These are phyloP conservation scores for Temnothorax rugatulus DNA, from an alignment of 2,888 invertebrate species.

Conservation along the genomic window DNA sequence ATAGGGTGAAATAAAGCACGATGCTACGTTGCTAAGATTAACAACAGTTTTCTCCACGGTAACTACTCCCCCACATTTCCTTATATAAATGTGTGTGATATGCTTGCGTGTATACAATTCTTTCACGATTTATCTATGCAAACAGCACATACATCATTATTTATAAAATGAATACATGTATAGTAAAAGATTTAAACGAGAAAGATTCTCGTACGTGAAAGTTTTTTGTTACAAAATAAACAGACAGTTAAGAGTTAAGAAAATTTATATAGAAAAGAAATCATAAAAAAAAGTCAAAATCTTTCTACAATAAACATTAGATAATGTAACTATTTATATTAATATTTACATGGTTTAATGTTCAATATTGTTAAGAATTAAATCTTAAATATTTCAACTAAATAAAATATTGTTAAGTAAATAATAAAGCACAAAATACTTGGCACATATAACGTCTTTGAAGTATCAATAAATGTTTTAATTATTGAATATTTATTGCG, in stretches of 20 bases:
- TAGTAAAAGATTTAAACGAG: background rate
- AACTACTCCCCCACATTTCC: background rate
- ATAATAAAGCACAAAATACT: background rate
- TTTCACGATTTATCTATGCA: background rate
- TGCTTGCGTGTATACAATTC: background rate
- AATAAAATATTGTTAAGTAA: background rate
- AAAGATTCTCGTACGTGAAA: background rate
- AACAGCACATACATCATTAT: background rate
- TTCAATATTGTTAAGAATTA: background rate
- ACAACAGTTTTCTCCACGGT: slow-evolving; percentile 28
- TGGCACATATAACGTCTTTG: background rate
- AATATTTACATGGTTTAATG: background rate
- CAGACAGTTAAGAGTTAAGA: background rate
- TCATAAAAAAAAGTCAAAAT: background rate
- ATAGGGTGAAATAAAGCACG: background rate
- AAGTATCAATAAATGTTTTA: background rate
- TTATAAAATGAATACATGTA: background rate
- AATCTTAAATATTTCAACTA: background rate
- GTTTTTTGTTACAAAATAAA: background rate
- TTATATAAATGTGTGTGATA: background rate
- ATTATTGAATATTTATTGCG: background rate
- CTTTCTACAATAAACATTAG: background rate
- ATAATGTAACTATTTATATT: background rate
- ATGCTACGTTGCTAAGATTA: slow-evolving; percentile 43
- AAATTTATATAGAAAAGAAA: background rate